Evolutionary conservation across 2,113 vertebrate genomes (phyloP).

Genomic region (Tretioscincus oriximinensis): DNA sequence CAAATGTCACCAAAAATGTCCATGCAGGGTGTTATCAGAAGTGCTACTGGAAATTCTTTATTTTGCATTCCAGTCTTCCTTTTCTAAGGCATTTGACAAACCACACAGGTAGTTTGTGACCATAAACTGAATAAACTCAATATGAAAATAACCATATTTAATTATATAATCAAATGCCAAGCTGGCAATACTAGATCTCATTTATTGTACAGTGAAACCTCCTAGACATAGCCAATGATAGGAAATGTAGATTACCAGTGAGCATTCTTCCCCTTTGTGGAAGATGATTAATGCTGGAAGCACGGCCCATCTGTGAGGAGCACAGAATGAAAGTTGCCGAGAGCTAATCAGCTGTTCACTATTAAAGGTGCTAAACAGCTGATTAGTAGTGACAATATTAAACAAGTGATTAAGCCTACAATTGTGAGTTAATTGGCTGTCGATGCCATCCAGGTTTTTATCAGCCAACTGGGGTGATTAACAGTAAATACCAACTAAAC

Average conservation of each 20-base stretch:
- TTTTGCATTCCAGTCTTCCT: no score
- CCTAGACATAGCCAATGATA: not conserved
- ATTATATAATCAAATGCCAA: not conserved
- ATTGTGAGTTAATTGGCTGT: constrained; percentile 23
- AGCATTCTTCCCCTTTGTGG: not conserved
- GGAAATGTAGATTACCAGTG: not conserved
- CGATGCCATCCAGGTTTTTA: constrained; percentile 11
- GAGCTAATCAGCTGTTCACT: constrained; percentile 15
- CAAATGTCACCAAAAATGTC: no score
- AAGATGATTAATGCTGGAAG: not conserved
- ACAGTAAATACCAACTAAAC: not conserved
- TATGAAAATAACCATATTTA: not conserved
- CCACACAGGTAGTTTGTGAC: no score
- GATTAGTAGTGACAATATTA: constrained; percentile 25
- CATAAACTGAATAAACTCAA: no score
- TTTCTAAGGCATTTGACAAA: no score
- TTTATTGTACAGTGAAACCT: not conserved
- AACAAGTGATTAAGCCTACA: constrained; percentile 17
- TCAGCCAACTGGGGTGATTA: not conserved
- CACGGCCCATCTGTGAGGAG: not conserved
- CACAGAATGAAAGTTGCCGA: constrained; percentile 5
- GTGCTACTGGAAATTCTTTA: no score
- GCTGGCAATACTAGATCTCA: not conserved
- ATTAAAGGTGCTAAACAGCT: constrained; percentile 16
- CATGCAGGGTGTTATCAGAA: no score